These are phyloP conservation scores for Nemopilema nomurai DNA, from an alignment of 30 jellyfish, hydroid and myxozoan genomes.

Conservation along the genomic window DNA sequence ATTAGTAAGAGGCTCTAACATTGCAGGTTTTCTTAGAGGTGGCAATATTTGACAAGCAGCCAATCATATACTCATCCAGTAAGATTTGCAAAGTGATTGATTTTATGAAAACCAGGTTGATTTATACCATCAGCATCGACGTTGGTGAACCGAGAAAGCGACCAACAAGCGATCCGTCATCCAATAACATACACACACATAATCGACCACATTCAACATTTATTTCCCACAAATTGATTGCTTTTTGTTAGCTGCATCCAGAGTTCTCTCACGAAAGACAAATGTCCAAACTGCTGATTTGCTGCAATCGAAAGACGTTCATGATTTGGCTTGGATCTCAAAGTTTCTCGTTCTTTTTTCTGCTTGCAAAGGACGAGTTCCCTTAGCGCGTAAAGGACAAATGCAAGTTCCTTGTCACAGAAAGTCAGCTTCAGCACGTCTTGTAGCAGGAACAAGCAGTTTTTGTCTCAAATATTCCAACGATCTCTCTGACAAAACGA, in stretches of 20 bases:
- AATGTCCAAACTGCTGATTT: neutral
- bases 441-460: too few species aligned
- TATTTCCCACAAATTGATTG: neutral
- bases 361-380: too few species aligned
- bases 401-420: too few species aligned
- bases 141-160: neutral
- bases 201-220: neutral
- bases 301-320: too few species aligned
- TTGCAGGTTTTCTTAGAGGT: neutral
- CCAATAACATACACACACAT: neutral
- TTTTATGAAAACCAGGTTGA: neutral
- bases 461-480: too few species aligned
- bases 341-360: too few species aligned
- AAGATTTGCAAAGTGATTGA: neutral
- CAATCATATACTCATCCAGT: neutral
- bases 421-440: too few species aligned
- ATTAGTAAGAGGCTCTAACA: neutral
- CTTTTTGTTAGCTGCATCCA: neutral
- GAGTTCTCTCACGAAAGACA: neutral
- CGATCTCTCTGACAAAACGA: too few species aligned
- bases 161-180: neutral
- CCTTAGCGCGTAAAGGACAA: too few species aligned
- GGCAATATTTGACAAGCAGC: neutral
- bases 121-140: neutral
- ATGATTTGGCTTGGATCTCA: too few species aligned